phyloP scores from a whole-genome alignment of 2,888 invertebrate species.

The Agrotis puta region DNA sequence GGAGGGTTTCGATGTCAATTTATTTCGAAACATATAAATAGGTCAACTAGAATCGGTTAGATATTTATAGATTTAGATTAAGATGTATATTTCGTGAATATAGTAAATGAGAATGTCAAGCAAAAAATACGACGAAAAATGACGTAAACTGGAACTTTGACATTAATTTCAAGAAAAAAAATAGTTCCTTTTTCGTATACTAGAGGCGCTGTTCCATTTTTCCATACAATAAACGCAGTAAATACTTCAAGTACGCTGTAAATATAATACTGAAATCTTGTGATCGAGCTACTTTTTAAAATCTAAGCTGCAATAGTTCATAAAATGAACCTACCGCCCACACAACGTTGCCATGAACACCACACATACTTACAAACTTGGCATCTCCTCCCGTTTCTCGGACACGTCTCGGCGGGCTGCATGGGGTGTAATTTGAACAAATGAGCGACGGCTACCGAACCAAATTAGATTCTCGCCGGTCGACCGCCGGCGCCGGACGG shows the following conservation, averaged over 20 bases:
- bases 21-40: slow-evolving; percentile 45
- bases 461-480: slow-evolving; percentile 92
- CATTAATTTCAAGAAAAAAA: too few relatives aligned
- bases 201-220: too few relatives aligned
- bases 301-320: neutral
- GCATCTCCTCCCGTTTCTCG: slow-evolving; percentile 62
- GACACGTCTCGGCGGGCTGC: slow-evolving; percentile 69
- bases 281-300: too few relatives aligned
- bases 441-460: slow-evolving; percentile 92
- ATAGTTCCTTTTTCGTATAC: too few relatives aligned
- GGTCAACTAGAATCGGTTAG: slow-evolving; percentile 38
- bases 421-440: slow-evolving; percentile 88
- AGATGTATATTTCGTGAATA: too few relatives aligned
- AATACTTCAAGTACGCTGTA: too few relatives aligned
- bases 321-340: slow-evolving; percentile 19
- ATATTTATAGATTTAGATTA: neutral
- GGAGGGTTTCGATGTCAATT: slow-evolving; percentile 28
- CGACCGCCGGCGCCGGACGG: slow-evolving; percentile 66
- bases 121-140: too few relatives aligned
- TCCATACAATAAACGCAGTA: too few relatives aligned
- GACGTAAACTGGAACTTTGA: too few relatives aligned
- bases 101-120: too few relatives aligned
- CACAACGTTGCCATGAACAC: slow-evolving; percentile 36
- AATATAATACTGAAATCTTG: too few relatives aligned
- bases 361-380: slow-evolving; percentile 60